A percentile compares a stretch with the other conserved stretches of the same genome.
Evolutionary conservation across 2,797 vertebrate species (phyloP).

Genomic region (Malacoctenus gilli): DNA sequence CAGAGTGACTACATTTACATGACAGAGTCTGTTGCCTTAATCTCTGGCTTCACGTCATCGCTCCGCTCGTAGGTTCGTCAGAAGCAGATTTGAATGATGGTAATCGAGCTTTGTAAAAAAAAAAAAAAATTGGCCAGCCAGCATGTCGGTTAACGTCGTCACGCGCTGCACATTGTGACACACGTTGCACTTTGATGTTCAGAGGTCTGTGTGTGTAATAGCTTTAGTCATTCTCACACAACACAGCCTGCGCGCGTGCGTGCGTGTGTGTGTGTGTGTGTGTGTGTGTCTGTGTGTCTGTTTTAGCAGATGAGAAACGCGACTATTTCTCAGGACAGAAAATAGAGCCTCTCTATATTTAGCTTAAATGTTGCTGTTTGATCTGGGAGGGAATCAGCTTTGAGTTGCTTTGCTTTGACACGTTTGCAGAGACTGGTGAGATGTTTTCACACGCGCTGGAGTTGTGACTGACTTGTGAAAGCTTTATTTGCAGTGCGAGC

Average conservation of each 20-base stretch:
- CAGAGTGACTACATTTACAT: constrained; percentile 30
- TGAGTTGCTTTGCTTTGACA: constrained; percentile 29
- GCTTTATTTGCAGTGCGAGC: constrained; percentile 17
- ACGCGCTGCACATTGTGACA: constrained; percentile 10
- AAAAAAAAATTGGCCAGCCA: constrained; percentile 9
- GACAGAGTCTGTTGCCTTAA: constrained; percentile 65
- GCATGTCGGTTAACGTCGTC: constrained; percentile 18
- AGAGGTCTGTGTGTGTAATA: constrained; percentile 18
- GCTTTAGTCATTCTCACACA: constrained; percentile 12
- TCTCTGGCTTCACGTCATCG: constrained; percentile 30
- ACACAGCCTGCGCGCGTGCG: constrained; percentile 13
- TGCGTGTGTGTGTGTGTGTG: no score
- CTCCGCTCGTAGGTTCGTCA: constrained; percentile 35
- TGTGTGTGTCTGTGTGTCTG: no score
- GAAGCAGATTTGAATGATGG: constrained; percentile 10
- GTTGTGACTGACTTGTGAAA: not conserved
- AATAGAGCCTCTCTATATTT: constrained; percentile 46
- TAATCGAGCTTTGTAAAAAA: constrained; percentile 22
- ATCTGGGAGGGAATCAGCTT: constrained; percentile 15
- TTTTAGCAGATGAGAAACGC: constrained; percentile 31
- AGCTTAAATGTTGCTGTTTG: constrained; percentile 41
- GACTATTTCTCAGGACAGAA: constrained; percentile 37
- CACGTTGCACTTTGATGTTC: constrained; percentile 7
- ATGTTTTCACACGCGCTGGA: constrained; percentile 20
- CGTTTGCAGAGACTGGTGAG: constrained; percentile 43